A percentile compares a stretch with the other conserved stretches of the same genome.
Evolutionary conservation across 2,888 invertebrate species (phyloP).

Genomic region (Chironomus riparius): DNA sequence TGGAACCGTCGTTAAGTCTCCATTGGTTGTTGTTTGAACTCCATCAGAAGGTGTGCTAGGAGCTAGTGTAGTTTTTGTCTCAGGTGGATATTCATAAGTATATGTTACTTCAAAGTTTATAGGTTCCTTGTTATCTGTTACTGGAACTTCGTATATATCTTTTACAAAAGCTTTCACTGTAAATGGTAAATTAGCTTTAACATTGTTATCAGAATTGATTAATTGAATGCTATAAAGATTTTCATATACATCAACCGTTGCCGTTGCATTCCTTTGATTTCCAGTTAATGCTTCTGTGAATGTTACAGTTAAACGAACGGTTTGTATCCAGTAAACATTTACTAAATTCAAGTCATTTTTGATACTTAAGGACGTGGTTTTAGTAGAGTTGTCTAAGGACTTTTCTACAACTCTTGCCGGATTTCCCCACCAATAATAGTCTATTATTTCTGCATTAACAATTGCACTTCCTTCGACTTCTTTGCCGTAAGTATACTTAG

Average conservation of each 20-base stretch:
- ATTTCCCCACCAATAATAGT: constrained; percentile 65
- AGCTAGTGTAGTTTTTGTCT: too few relatives aligned
- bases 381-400: constrained; percentile 50
- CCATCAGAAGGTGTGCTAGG: too few relatives aligned
- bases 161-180: constrained; percentile 64
- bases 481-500: constrained; percentile 77
- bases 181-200: constrained; percentile 79
- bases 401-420: constrained; percentile 56
- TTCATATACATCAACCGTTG: constrained; percentile 64
- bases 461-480: constrained; percentile 79
- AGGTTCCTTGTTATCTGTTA: constrained; percentile 49
- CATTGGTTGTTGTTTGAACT: too few relatives aligned
- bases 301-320: constrained; percentile 75
- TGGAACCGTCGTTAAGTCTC: background rate
- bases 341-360: constrained; percentile 65
- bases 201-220: constrained; percentile 73
- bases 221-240: constrained; percentile 66
- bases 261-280: constrained; percentile 68
- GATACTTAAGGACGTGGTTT: constrained; percentile 66
- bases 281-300: constrained; percentile 85
- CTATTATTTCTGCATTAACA: constrained; percentile 72
- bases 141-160: constrained; percentile 59
- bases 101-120: constrained; percentile 44
- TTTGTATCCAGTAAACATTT: constrained; percentile 64
- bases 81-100: background rate